These are phyloP conservation scores for Diacarnus erythraeanus DNA, from an alignment of 37 sponge, comb jelly and placozoan species.

Conservation along the genomic window DNA sequence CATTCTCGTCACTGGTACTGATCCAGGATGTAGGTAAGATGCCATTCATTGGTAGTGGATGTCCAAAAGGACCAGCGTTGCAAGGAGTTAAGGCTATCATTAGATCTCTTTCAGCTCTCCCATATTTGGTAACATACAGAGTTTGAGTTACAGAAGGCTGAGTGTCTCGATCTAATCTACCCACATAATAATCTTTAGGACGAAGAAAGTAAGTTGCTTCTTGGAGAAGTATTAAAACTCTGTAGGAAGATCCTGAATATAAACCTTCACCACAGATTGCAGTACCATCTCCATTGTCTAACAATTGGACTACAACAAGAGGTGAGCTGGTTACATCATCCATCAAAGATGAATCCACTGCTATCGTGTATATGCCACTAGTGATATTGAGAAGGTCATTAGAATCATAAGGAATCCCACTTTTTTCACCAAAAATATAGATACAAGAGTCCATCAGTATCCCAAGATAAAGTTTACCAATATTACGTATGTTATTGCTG, in stretches of 20 bases:
- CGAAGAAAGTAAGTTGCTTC: constrained; percentile 24
- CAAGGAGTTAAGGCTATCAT: too few relatives aligned
- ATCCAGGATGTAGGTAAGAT: background rate
- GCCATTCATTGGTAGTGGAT: background rate
- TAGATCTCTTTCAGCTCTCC: constrained; percentile 10
- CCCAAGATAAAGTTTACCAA: constrained; percentile 15
- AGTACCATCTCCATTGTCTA: background rate
- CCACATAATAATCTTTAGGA: constrained; percentile 25
- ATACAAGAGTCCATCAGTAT: constrained; percentile 2
- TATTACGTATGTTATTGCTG: background rate
- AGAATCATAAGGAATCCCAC: constrained; percentile 16
- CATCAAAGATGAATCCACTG: background rate
- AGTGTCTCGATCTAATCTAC: background rate
- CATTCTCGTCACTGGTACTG: background rate
- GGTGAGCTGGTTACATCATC: background rate
- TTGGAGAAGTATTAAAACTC: constrained; percentile 6
- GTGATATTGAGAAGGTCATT: background rate
- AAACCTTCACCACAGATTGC: background rate
- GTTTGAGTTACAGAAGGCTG: background rate
- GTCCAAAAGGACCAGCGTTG: background rate
- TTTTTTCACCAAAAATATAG: background rate
- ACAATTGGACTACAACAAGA: constrained; percentile 5
- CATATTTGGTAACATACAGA: constrained; percentile 21
- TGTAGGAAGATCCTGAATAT: background rate
- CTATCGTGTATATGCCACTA: constrained; percentile 15